Evolutionary conservation across 2,797 vertebrate species (phyloP), one percentile per base, ranked within the genome.

Genomic region (Phoeniculus purpureus): DNA sequence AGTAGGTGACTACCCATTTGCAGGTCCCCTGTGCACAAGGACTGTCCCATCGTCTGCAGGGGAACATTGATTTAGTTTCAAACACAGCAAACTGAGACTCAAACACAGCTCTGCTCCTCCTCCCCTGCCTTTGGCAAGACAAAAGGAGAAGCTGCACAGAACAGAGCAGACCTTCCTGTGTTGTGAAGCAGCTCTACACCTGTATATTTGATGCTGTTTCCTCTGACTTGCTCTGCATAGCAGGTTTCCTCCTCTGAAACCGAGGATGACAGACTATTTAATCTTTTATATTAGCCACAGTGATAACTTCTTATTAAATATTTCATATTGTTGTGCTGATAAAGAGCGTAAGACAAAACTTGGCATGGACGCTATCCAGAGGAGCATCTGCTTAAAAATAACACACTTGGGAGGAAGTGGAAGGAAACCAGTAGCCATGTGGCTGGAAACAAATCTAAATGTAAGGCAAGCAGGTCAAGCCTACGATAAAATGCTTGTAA

Each of bases 301-400:
- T 79, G 91, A 96, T 97, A 97, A 97, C 89, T 92, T 96, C 86
- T 93, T 96, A 90, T 86, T 98, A 96, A 98, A 98, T 98, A 97
- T 98, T 98, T 98, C 79, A 98, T 97, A 92, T 64, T 96, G 96
- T 97, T 98, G 93, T 96, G 93, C 85, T 92, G 92, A 97, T 96
- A 97, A 95, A 94, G 79, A 96, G 93, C 85, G 94, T 58, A 91
- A 95, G 90, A 96, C 90, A 96, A 96, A 97, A 95, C 78, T 95
- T 95, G 96, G 92, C 95, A 94, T 62, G 79, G 89, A 74, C 3
- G 4, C 14, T 7, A 50, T 91, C 88, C 81, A 70, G 71, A 89
- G 95, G 59, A 95, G 80, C 85, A 94, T 90, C 88, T 96, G 81
- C 82, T 93, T 91, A 70, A 95, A 96, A 96, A 91, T 81, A 89